These are phyloP conservation scores for Leptinotarsa lineolata DNA, from an alignment of 1,140 invertebrate genomes.

Conservation along the genomic window DNA sequence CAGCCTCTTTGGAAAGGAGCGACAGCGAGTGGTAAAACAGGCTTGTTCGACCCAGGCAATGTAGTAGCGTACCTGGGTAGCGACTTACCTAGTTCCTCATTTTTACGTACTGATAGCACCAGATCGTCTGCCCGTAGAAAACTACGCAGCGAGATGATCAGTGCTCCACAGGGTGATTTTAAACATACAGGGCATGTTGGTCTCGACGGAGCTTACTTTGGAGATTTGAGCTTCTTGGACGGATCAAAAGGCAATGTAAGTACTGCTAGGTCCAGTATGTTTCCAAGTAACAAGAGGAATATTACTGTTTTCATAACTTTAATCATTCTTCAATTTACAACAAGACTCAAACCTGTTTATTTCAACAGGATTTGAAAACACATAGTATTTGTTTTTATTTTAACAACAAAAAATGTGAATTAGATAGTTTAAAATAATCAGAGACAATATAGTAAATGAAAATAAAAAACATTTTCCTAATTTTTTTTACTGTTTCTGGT, in stretches of 20 bases:
- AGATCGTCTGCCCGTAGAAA: slow-evolving; percentile 69
- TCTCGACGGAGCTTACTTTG: slow-evolving; percentile 94
- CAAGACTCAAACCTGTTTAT: too few species aligned
- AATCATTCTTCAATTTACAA: too few species aligned
- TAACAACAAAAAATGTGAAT: too few species aligned
- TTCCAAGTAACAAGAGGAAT: too few species aligned
- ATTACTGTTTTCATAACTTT: too few species aligned
- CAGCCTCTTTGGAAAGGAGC: slow-evolving; percentile 82
- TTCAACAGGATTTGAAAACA: too few species aligned
- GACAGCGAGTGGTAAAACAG: slow-evolving; percentile 80
- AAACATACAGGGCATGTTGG: slow-evolving; percentile 96
- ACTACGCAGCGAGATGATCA: slow-evolving; percentile 92
- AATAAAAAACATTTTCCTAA: too few species aligned
- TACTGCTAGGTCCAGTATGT: not conserved
- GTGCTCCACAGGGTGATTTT: slow-evolving; percentile 92
- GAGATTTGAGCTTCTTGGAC: slow-evolving; percentile 86
- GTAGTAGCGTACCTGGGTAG: slow-evolving; percentile 84
- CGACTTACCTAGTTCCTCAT: slow-evolving; percentile 67
- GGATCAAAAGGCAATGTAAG: slow-evolving; percentile 65
- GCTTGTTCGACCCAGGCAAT: slow-evolving; percentile 87
- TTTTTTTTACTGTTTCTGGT: too few species aligned
- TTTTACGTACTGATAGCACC: slow-evolving; percentile 59
- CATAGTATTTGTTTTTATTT: too few species aligned
- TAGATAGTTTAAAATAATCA: too few species aligned
- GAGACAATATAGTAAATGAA: too few species aligned